Base-by-base conservation (phyloP, 2,888 invertebrate species). In the Himalopsyche japonica region DNA sequence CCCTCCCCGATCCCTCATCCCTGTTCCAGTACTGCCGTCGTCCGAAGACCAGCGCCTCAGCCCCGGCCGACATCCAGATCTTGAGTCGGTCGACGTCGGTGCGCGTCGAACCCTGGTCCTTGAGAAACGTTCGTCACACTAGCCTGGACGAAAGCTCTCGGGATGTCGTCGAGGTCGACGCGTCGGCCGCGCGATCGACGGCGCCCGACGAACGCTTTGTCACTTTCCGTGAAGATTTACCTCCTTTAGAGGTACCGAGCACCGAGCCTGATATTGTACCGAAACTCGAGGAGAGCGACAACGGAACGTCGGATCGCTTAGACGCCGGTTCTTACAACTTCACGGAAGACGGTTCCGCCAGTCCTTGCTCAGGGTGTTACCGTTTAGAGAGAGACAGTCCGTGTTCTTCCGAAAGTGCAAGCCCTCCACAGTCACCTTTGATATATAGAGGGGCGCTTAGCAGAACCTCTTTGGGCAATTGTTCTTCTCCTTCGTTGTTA, bases 101-200 rank as follows among this genome's bases (percentile, higher is more conserved):
- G 20, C 57, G 57, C 57, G 57, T 57, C 57, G 57, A 57, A 15
- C 57, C 57, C 20, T 90, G 89, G 80, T 89, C 89, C 86, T 88
- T 87, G 80, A 88, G 89, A 32, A 92, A 91, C 88, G 91, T 91
- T 87, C 90, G 90, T 87, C 93, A 90, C 90, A 92, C 90, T 89
- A 93, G 90, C 47, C 93, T 90, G 2, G 92, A 92, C 15, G 92
- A 57, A 20, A 57, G 57, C 57, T 57, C 57, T 24, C 57, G 57
- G 12, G 57, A 92, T 88, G 92, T 92, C 89, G 92, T 92, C 90
- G 32, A 82, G 34, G 82, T 79, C 76, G 78, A 70, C 2, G 81
- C 37, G n/a, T 15, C 76, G 8, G 47, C 49, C 43, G 82, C 77
- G 32, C 48, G 77, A 57, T 24, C 57, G 20, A 20, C 24, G 57